Evolutionary conservation across 2,113 vertebrate genomes (phyloP).

Genomic region (Xiphophorus maculatus): DNA sequence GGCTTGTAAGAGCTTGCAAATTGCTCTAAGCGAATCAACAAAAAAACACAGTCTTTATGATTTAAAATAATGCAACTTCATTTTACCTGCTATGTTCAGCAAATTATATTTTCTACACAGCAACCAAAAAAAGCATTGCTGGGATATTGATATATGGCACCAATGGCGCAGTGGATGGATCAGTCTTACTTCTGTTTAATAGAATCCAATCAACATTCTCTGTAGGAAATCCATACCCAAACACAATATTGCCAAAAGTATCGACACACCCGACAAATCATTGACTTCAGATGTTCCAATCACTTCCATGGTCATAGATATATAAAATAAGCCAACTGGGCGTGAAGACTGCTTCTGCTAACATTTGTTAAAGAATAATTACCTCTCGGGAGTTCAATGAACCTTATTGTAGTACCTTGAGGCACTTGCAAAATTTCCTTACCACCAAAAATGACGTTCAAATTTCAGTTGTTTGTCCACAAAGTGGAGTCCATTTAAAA

Average conservation of each 20-base stretch:
- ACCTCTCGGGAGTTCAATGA: neutral
- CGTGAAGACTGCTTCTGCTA: no score
- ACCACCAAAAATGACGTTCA: neutral
- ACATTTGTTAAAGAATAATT: no score
- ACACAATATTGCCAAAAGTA: neutral
- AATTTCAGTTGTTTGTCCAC: neutral
- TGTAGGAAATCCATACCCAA: neutral
- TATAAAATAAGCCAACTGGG: neutral
- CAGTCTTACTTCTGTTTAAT: slow-evolving; percentile 36
- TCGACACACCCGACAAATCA: neutral
- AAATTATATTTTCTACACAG: slow-evolving; percentile 44
- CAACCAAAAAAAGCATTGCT: slow-evolving; percentile 25
- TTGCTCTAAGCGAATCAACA: slow-evolving; percentile 61
- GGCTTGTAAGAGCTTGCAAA: slow-evolving; percentile 53
- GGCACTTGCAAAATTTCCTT: no score
- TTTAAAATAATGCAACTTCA: slow-evolving; percentile 60
- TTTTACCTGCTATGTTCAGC: slow-evolving; percentile 33
- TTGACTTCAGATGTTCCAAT: neutral
- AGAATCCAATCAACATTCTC: slow-evolving; percentile 28
- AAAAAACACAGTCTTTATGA: slow-evolving; percentile 55
- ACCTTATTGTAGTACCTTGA: neutral
- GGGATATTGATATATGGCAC: slow-evolving; percentile 42
- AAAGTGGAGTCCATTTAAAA: neutral
- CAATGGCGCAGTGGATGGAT: slow-evolving; percentile 32
- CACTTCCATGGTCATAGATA: neutral